A percentile compares a stretch with the other conserved stretches of the same genome.
phyloP scores from a whole-genome alignment of 2,113 vertebrate genomes.

The Microtus pennsylvanicus region DNA sequence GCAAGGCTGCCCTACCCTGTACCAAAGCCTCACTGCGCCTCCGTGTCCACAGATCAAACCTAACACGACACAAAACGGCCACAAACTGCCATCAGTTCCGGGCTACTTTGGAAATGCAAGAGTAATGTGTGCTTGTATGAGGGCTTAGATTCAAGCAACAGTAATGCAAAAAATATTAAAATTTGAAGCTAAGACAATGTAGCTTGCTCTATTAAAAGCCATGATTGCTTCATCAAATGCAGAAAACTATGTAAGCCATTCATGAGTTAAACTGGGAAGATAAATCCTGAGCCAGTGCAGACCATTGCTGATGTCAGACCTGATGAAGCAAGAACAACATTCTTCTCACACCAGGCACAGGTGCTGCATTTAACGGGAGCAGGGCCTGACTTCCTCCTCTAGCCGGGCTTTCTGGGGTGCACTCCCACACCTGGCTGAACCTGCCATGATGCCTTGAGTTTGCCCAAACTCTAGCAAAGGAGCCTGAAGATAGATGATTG shows the following conservation, averaged over 20 bases:
- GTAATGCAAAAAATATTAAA: background rate
- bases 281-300: background rate
- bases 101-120: slow-evolving; percentile 26
- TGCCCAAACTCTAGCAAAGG: background rate
- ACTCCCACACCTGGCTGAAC: background rate
- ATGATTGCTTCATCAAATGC: background rate
- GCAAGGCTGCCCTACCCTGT: background rate
- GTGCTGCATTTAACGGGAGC: too few relatives aligned
- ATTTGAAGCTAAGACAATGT: slow-evolving; percentile 6
- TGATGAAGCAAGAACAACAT: slow-evolving; percentile 21
- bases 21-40: background rate
- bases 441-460: background rate
- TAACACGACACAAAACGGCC: background rate
- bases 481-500: background rate
- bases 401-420: background rate
- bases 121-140: background rate
- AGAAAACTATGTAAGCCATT: background rate
- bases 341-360: background rate
- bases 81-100: background rate
- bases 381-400: background rate
- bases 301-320: background rate
- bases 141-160: background rate
- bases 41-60: slow-evolving; percentile 8
- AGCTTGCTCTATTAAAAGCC: slow-evolving; percentile 8
- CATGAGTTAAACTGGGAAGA: slow-evolving; percentile 24